Conservation (phyloP, 2,113 vertebrate species). For the Notechis scutatus region DNA sequence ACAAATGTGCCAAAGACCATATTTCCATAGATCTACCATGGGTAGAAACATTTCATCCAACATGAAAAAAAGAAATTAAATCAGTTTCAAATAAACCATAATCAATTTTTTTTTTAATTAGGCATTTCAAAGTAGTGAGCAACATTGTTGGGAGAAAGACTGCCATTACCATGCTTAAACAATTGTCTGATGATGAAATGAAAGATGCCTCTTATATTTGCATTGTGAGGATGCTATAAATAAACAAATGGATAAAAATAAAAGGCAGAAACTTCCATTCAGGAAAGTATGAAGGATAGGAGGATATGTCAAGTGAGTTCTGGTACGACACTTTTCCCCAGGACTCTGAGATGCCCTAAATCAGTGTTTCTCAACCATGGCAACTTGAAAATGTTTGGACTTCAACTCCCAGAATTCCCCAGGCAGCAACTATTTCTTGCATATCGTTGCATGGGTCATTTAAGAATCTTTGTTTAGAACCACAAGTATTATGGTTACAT, state of each 20-base stretch:
- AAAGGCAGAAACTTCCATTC: not conserved
- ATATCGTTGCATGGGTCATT: constrained; percentile 50
- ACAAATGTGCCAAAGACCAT: constrained; percentile 16
- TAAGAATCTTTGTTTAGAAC: constrained; percentile 28
- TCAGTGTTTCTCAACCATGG: not conserved
- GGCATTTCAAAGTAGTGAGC: constrained; percentile 8
- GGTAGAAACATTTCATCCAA: constrained; percentile 12
- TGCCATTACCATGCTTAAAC: constrained; percentile 9
- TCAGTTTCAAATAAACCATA: constrained; percentile 19
- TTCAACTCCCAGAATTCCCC: not conserved
- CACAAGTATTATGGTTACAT: constrained; percentile 50
- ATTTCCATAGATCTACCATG: constrained; percentile 28
- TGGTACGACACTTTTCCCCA: not conserved
- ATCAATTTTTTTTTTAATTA: constrained; percentile 40
- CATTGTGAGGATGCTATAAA: not conserved
- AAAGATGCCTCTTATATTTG: not conserved
- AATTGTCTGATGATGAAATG: constrained; percentile 1
- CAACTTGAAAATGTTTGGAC: not conserved
- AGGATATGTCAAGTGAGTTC: not conserved
- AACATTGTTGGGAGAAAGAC: constrained; percentile 13
- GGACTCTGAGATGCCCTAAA: not conserved
- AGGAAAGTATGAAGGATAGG: not conserved
- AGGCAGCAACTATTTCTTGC: constrained; percentile 23
- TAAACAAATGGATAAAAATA: not conserved
- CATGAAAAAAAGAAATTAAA: constrained; percentile 34